These are phyloP conservation scores for Tortricodes alternella DNA, from an alignment of 2,888 invertebrate species.

Conservation along the genomic window DNA sequence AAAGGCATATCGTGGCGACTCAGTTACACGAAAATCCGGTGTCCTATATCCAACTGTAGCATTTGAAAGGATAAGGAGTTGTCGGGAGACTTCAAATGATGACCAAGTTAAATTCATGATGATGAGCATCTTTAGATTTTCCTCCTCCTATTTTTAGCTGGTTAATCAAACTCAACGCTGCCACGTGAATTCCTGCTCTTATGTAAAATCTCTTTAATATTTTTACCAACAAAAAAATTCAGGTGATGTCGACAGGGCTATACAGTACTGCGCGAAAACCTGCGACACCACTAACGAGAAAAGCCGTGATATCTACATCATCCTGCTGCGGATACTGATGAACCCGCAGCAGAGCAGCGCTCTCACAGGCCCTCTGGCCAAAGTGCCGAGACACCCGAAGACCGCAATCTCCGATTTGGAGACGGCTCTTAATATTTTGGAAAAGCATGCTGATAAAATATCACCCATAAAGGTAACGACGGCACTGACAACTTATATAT, in stretches of 20 bases:
- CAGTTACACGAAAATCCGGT: no score
- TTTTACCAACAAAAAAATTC: constrained; percentile 33
- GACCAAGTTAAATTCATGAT: no score
- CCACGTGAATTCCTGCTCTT: no score
- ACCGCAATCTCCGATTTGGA: constrained; percentile 89
- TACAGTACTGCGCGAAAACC: constrained; percentile 91
- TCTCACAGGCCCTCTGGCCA: constrained; percentile 71
- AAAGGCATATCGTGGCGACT: no score
- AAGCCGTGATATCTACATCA: constrained; percentile 83
- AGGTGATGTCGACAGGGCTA: constrained; percentile 91
- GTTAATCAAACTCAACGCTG: no score
- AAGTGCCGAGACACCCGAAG: constrained; percentile 79
- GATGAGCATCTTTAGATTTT: no score
- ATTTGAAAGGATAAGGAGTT: no score
- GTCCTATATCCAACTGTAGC: no score
- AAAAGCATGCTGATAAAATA: constrained; percentile 92
- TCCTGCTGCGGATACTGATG: constrained; percentile 81
- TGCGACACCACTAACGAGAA: constrained; percentile 70
- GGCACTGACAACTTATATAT: neutral
- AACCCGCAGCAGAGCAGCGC: constrained; percentile 59
- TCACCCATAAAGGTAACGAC: constrained; percentile 88
- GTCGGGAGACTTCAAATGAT: no score
- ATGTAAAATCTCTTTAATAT: no score
- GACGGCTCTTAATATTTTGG: constrained; percentile 90
- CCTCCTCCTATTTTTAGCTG: no score